Conservation (phyloP, 2,888 invertebrate species). For the Antitype chi region DNA sequence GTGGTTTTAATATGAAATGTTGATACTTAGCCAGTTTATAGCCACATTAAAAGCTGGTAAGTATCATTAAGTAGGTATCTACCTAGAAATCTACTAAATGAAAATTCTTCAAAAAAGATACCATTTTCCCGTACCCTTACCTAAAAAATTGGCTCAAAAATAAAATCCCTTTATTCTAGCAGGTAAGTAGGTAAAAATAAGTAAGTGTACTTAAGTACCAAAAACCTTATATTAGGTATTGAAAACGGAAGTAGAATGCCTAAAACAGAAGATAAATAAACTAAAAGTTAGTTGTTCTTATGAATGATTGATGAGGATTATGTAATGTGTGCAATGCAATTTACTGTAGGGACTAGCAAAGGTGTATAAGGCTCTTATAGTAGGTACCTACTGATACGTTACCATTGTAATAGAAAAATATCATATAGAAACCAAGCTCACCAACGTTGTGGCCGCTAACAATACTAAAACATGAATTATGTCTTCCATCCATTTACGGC, state of each 20-base stretch:
- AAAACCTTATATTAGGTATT: background rate
- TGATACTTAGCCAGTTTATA: conserved; percentile 15
- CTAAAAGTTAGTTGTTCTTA: background rate
- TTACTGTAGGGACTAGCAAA: background rate
- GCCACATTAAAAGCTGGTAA: background rate
- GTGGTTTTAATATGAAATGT: conserved; percentile 34
- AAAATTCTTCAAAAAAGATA: background rate
- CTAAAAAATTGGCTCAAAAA: background rate
- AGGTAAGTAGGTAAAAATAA: no score
- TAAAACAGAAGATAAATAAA: background rate
- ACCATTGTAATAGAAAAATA: background rate
- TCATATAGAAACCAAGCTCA: background rate
- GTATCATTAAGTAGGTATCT: background rate
- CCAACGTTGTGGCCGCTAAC: conserved; percentile 31
- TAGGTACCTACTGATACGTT: no score
- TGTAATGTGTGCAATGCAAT: background rate
- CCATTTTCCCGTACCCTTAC: background rate
- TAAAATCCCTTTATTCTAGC: background rate
- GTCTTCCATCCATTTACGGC: conserved; percentile 45
- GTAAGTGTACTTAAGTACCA: background rate
- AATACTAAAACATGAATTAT: conserved; percentile 60
- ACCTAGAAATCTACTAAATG: background rate
- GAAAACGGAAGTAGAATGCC: background rate
- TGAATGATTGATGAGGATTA: background rate
- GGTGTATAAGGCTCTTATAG: background rate